A percentile compares a stretch with the other conserved stretches of the same genome.
These are phyloP conservation scores for Numida meleagris DNA, from an alignment of 2,113 vertebrate genomes.

Conservation along the genomic window DNA sequence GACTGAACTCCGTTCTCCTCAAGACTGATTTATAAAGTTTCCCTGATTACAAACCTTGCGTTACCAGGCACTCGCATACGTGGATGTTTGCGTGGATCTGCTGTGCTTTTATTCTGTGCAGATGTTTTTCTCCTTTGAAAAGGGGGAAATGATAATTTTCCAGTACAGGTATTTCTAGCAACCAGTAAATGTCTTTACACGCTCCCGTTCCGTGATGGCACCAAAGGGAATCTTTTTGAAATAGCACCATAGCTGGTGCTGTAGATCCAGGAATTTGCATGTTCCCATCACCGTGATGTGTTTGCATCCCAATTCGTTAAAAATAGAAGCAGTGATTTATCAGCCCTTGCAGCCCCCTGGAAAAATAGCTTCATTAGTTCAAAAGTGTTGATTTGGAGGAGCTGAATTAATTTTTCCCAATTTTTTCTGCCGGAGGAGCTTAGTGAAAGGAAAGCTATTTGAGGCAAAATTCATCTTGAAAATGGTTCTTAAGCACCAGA, in stretches of 20 bases:
- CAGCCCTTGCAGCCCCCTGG: background rate
- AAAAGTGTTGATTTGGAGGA: background rate
- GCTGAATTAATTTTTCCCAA: background rate
- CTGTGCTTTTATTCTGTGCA: background rate
- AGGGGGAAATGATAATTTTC: background rate
- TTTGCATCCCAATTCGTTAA: background rate
- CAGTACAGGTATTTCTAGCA: background rate
- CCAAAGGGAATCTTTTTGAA: background rate
- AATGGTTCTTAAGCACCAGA: background rate
- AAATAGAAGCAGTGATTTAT: background rate
- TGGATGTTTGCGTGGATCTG: background rate
- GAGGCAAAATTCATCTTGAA: background rate
- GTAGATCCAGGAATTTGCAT: background rate
- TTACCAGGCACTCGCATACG: accelerated
- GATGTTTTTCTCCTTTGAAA: background rate
- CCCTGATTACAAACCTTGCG: background rate
- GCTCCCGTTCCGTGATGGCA: background rate
- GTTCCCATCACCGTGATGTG: background rate
- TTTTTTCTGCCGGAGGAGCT: background rate
- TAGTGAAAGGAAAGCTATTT: background rate
- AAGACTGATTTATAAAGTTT: background rate
- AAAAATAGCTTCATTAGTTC: background rate
- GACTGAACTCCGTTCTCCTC: background rate
- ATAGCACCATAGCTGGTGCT: background rate
- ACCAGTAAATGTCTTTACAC: background rate